A percentile compares a stretch with the other conserved stretches of the same genome.
These are phyloP conservation scores for Pogonocichla stellata DNA, from an alignment of 2,113 vertebrate genomes.

Conservation along the genomic window DNA sequence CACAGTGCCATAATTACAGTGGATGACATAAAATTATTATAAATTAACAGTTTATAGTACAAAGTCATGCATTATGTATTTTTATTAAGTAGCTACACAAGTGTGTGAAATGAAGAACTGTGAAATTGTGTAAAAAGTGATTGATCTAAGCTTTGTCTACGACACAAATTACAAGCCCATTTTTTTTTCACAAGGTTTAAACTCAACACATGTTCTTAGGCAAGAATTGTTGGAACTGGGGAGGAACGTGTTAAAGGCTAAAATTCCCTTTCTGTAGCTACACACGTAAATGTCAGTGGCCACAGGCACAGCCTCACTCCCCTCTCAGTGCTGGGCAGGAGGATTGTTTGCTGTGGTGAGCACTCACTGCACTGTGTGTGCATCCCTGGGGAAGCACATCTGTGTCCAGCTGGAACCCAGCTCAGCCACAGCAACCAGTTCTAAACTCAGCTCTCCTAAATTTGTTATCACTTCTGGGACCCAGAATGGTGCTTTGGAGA, in stretches of 20 bases:
- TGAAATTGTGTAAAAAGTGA: constrained; percentile 36
- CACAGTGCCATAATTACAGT: constrained; percentile 49
- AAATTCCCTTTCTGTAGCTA: neutral
- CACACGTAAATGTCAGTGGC: neutral
- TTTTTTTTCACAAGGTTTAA: constrained; percentile 24
- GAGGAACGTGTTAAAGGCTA: neutral
- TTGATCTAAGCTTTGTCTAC: neutral
- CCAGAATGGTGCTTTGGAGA: fast-evolving
- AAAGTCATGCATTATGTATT: constrained; percentile 55
- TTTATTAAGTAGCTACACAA: constrained; percentile 52
- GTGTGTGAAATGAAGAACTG: neutral
- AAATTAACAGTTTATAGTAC: constrained; percentile 63
- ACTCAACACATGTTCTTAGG: neutral
- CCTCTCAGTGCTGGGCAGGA: neutral
- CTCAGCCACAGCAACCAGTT: neutral
- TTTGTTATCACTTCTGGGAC: neutral
- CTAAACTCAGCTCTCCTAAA: neutral
- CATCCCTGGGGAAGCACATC: fast-evolving
- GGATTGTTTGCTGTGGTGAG: neutral
- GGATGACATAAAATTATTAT: constrained; percentile 60
- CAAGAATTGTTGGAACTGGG: neutral
- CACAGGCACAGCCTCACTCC: neutral
- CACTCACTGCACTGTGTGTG: too few species aligned
- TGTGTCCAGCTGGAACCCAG: neutral
- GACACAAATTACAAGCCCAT: constrained; percentile 5